Evolutionary conservation across 2,888 invertebrate genomes (phyloP).

Genomic region (Drepanosiphum platanoidis): DNA sequence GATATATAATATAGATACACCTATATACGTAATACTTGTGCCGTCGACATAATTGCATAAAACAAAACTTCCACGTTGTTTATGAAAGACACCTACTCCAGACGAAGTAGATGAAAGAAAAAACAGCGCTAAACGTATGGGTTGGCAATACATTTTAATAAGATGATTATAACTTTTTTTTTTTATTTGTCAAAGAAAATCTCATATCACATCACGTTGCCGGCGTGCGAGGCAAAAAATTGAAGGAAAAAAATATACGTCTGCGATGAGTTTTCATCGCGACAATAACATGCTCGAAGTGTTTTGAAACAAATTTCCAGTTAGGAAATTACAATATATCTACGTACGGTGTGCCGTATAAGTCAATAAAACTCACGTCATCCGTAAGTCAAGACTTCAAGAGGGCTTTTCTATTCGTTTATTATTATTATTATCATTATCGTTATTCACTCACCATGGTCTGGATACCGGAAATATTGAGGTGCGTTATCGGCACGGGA

Average conservation of each 20-base stretch:
- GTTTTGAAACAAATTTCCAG: background rate
- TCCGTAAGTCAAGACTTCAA: background rate
- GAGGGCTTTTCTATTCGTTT: background rate
- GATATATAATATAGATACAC: too few relatives aligned
- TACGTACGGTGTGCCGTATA: too few relatives aligned
- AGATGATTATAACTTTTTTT: too few relatives aligned
- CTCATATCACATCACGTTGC: background rate
- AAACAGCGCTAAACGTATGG: too few relatives aligned
- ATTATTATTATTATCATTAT: too few relatives aligned
- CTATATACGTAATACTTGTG: too few relatives aligned
- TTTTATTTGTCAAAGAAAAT: too few relatives aligned
- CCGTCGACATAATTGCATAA: too few relatives aligned
- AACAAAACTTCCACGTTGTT: too few relatives aligned
- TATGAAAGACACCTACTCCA: too few relatives aligned
- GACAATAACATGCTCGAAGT: background rate
- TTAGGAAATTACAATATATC: background rate
- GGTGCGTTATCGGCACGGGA: conserved; percentile 8
- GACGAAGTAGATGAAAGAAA: too few relatives aligned
- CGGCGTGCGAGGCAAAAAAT: background rate
- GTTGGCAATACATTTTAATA: too few relatives aligned
- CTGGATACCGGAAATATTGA: conserved; percentile 34
- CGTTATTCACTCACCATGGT: conserved; percentile 28
- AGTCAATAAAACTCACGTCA: background rate
- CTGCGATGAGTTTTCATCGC: background rate
- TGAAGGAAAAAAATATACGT: background rate